Base-by-base conservation (phyloP, 2,797 vertebrate species). In the Echeneis naucrates region DNA sequence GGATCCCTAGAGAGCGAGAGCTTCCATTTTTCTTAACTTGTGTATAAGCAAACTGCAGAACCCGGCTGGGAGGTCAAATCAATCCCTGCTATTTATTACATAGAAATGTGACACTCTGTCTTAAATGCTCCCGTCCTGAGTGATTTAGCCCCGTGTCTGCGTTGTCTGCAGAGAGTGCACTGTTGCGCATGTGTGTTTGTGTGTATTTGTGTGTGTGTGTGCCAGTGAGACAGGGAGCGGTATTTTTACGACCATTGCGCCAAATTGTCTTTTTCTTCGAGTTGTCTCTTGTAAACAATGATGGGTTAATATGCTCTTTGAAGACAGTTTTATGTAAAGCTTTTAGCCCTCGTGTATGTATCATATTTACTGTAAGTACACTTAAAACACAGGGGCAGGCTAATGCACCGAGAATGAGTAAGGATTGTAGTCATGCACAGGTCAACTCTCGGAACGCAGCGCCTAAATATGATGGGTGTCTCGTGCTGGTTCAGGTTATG, bases 81-180 rank as follows among this genome's bases (percentile, higher is more conserved):
- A 99, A 97, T 98, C 96, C 90, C 75, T 96, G 95, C 96, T 97
- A 95, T 98, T 99, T 98, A 98, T 98, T 97, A 97, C 96, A 95
- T 93, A 56, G 96, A 98, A 99, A 99, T 95, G 95, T 95, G 96
- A 98, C 96, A 96, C 97, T 94, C 93, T 86, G 90, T 96, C 95
- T 96, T 96, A 98, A 98, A 96, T 95, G 93, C 94, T 95, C 93
- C 94, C 80, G 94, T 97, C 96, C 94, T 94, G 84, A 94, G 94
- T 95, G 96, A 96, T 96, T 97, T 96, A 96, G 92, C 83, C 92
- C 90, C 76, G 82, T 90, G 92, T 93, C 93, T 94, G 92, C 85
- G 85, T 95, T 95, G 35, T 95, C 94, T 93, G 90, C 78, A 47
- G 68, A 66, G 69, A 56, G 75, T 75, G 67, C 61, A 57, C 61